Base-by-base conservation (phyloP, 2,888 invertebrate genomes). In the Eupsilia transversa region DNA sequence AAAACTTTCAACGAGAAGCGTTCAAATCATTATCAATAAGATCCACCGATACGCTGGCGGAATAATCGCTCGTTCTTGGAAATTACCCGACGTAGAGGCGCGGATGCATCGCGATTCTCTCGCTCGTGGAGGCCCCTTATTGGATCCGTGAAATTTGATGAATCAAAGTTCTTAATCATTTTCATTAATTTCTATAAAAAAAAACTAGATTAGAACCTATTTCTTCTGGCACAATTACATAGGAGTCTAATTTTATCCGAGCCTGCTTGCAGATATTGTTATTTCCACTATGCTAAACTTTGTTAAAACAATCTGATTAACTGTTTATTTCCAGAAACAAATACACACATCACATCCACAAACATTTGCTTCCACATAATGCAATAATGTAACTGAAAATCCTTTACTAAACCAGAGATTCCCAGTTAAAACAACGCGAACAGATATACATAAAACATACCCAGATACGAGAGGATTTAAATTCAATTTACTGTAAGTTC, bases 401-500 rank as follows among this genome's bases (percentile, higher is more conserved):
- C 67, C 65, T 74, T 41, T 30, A 65, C 74, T 68, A 73, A 85
- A 74, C 61, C 59, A 54, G 67, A 67, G 60, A 52, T 71, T 73
- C 14, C 33, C 54, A 82, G 79, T 75, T 78, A 71, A 82, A 82
- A 83, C 83, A 83, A 82, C 70, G 78, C 85, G 12, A 60, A 73
- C 66, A 69, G 76, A 70, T 84, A 84, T 84, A 82, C 84, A 82
- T 82, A 80, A 82, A 84, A 82, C 82, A 82, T 82, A 59, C 43
- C 35, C 35, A 72, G 84, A 84, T 70, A 70, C 69, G 14, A 41
- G 80, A 38, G 84, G 82, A 82, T 82, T 84, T 82, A 85, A 84
- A 83, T 83, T 85, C 83, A 85, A 83, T 83, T 83, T 79, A 65
- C 72, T 59, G 78, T 57, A 70, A 78, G 74, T 78, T 82, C 82